Evolutionary conservation across 1,140 invertebrate species (phyloP), one percentile per base, ranked within the genome.

Genomic region (Nasonia vitripennis): DNA sequence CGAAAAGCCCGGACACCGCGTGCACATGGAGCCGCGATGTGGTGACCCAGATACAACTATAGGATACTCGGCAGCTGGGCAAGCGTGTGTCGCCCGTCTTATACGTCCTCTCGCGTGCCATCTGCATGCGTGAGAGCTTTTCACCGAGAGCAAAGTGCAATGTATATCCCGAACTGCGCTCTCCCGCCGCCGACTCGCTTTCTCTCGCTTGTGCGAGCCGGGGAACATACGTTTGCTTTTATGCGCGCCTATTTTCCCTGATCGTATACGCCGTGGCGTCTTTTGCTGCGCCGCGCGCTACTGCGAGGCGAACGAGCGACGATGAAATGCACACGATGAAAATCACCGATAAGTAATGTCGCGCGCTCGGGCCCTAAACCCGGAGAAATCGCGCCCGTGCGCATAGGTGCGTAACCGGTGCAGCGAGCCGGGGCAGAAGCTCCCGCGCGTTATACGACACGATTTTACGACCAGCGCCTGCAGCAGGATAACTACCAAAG

Each of bases 101-200:
- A 27, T 27, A 17, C 17, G 51, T 55, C 51, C 51, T 55, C 51
- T 55, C 51, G 2, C 55, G 3, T 62, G 20, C 20, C 55, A 62
- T 62, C 55, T 62, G 55, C 55, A 62, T 62, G 55, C 55, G 55
- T 62, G 55, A 62, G 55, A 62, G 55, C 55, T 62, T n/a, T 62
- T 62, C 55, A n/a, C 55, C 17, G 3, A 20, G 55, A 62, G 55
- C 20, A 62, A 62, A 62, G 55, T 62, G 17, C 20, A 62, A 62
- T 62, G 55, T 20, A 62, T 20, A 62, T 62, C 17, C 55, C 0
- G 55, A 62, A 62, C 55, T 62, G 17, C 51, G 14, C 4, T 17
- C 51, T 17, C 51, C 51, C 17, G 4, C 51, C 2, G 17, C 6
- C 55, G 55, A 62, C 55, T 62, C 55, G 55, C 55, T 62, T 62